Conservation (phyloP, 2,797 vertebrate species). For the Argentina silus region DNA sequence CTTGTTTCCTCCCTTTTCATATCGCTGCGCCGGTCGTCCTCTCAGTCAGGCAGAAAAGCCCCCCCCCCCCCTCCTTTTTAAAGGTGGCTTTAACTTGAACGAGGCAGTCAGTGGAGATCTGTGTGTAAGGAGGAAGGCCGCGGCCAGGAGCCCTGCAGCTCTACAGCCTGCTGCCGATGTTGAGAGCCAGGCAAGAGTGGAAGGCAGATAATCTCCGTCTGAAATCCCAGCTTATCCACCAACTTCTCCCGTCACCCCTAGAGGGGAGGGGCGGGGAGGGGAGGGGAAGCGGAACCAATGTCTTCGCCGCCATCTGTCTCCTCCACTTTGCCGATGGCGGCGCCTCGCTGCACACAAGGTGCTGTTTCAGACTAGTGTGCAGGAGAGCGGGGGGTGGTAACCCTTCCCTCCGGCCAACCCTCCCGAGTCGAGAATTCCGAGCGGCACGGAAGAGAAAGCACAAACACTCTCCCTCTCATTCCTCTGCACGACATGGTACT, state of each 20-base stretch:
- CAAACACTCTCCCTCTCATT: not conserved
- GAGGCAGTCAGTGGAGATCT: not conserved
- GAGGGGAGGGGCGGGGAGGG: not conserved
- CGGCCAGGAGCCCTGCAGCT: conserved; percentile 16
- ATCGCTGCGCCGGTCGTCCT: not conserved
- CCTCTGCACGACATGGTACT: not conserved
- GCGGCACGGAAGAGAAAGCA: not conserved
- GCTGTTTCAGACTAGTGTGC: not conserved
- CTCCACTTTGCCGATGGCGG: conserved; percentile 10
- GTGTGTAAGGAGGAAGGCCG: not conserved
- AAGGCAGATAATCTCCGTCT: conserved; percentile 24
- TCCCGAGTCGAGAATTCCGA: conserved; percentile 5
- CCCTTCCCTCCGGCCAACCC: not conserved
- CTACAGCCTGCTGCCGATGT: not conserved
- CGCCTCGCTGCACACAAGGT: conserved; percentile 29
- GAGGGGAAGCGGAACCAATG: conserved; percentile 31
- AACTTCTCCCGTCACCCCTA: conserved; percentile 39
- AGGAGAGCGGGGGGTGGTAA: not conserved
- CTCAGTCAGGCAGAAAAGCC: not conserved
- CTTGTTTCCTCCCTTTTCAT: conserved; percentile 5
- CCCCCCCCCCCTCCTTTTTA: not conserved
- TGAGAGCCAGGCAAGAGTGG: not conserved
- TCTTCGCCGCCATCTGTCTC: conserved; percentile 54
- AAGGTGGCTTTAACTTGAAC: not conserved
- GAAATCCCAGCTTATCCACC: conserved; percentile 45